phyloP scores from a whole-genome alignment of 2,113 vertebrate genomes.

The Oceanites oceanicus region DNA sequence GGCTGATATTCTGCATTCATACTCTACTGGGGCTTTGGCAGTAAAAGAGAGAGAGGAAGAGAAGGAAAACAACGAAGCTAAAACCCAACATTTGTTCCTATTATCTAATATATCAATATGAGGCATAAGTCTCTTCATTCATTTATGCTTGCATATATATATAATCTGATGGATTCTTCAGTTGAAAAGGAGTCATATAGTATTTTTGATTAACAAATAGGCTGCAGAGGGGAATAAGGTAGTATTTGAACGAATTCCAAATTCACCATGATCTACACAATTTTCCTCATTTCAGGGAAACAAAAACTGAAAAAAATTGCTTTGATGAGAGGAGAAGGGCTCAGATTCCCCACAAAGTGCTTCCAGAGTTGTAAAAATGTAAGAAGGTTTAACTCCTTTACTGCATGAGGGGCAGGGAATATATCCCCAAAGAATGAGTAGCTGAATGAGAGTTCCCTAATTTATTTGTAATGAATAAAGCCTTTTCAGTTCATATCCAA shows the following conservation, averaged over 20 bases:
- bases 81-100: conserved; percentile 63
- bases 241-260: background rate
- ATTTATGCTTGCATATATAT: conserved; percentile 21
- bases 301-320: background rate
- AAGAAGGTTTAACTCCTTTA: background rate
- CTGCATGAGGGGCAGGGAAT: background rate
- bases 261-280: background rate
- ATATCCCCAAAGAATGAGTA: background rate
- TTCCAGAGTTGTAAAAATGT: background rate
- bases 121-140: conserved; percentile 47
- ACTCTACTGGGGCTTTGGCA: conserved; percentile 74
- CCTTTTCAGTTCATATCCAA: background rate
- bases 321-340: background rate
- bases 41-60: conserved; percentile 58
- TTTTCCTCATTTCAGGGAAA: background rate
- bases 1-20: conserved; percentile 77
- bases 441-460: background rate
- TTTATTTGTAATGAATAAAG: conserved; percentile 6
- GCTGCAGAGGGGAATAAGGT: background rate
- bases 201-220: background rate
- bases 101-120: conserved; percentile 64
- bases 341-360: background rate
- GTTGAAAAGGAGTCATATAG: background rate
- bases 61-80: conserved; percentile 48
- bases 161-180: background rate